Evolutionary conservation across 2,797 vertebrate species (phyloP).

Genomic region (Buceros bicornis): DNA sequence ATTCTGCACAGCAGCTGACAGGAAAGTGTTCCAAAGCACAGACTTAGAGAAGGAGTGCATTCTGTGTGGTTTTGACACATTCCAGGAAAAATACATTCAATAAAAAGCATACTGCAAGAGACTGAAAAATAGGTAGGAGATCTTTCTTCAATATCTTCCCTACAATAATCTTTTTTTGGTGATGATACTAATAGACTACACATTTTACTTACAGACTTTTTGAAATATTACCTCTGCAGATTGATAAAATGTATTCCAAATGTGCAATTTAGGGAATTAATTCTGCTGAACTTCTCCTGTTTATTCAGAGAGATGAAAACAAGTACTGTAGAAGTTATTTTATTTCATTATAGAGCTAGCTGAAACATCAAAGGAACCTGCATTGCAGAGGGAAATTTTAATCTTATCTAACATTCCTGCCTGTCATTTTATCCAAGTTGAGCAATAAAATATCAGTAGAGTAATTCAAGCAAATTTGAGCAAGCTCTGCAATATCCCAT

Average conservation of each 20-base stretch:
- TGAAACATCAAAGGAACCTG: slow-evolving; percentile 59
- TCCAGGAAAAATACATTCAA: not conserved
- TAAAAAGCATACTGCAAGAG: not conserved
- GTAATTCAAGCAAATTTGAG: slow-evolving; percentile 70
- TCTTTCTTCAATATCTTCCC: slow-evolving; percentile 33
- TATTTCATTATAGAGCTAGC: slow-evolving; percentile 49
- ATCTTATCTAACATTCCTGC: slow-evolving; percentile 70
- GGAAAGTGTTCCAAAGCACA: not conserved
- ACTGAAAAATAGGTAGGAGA: not conserved
- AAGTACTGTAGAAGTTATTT: slow-evolving; percentile 54
- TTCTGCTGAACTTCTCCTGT: slow-evolving; percentile 56
- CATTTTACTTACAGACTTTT: slow-evolving; percentile 42
- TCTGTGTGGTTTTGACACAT: not conserved
- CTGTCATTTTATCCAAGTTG: slow-evolving; percentile 67
- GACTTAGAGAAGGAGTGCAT: not conserved
- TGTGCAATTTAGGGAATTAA: slow-evolving; percentile 57
- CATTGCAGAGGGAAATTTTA: slow-evolving; percentile 63
- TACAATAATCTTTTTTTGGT: slow-evolving; percentile 36
- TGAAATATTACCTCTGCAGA: slow-evolving; percentile 46
- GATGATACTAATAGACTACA: slow-evolving; percentile 20
- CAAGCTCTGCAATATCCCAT: slow-evolving; percentile 68
- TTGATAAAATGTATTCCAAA: slow-evolving; percentile 56
- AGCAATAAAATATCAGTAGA: slow-evolving; percentile 59
- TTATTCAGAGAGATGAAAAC: slow-evolving; percentile 60
- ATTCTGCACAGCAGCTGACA: not conserved